Conservation (phyloP, 1,140 invertebrate species). For the Zaprionus kolodkinae region DNA sequence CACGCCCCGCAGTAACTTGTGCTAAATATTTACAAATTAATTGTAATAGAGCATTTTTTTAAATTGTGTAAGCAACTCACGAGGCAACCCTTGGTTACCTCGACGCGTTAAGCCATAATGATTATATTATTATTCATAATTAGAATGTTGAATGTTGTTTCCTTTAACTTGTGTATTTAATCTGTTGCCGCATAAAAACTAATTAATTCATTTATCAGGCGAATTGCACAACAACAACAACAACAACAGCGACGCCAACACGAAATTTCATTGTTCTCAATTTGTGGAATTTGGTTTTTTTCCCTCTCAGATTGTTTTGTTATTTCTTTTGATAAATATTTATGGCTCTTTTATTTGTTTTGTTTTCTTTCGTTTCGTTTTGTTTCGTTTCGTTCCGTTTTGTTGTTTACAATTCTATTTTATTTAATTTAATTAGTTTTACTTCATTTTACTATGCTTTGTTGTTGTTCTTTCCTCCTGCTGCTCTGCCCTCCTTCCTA, state of each 20-base stretch:
- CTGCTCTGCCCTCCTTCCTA: too few relatives aligned
- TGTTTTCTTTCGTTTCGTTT: conserved; percentile 25
- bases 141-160: conserved; percentile 26
- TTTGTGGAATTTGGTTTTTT: conserved; percentile 38
- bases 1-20: background rate
- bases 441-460: conserved; percentile 62
- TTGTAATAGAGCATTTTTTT: background rate
- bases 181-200: conserved; percentile 37
- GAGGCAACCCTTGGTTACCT: background rate
- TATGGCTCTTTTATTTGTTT: conserved; percentile 60
- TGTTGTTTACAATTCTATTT: conserved; percentile 69
- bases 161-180: conserved; percentile 25
- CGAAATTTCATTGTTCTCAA: conserved; percentile 43
- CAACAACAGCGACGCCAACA: conserved; percentile 8
- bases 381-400: conserved; percentile 6
- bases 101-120: background rate
- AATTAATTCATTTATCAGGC: conserved; percentile 53
- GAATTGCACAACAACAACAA: conserved; percentile 48
- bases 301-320: conserved; percentile 48
- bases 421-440: conserved; percentile 79
- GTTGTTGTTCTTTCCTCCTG: conserved; percentile 8
- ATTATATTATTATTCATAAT: conserved; percentile 34
- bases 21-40: background rate
- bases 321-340: conserved; percentile 63
- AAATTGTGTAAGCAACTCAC: background rate